Conservation (phyloP, 2,113 vertebrate genomes). For the Xerus inauris region DNA sequence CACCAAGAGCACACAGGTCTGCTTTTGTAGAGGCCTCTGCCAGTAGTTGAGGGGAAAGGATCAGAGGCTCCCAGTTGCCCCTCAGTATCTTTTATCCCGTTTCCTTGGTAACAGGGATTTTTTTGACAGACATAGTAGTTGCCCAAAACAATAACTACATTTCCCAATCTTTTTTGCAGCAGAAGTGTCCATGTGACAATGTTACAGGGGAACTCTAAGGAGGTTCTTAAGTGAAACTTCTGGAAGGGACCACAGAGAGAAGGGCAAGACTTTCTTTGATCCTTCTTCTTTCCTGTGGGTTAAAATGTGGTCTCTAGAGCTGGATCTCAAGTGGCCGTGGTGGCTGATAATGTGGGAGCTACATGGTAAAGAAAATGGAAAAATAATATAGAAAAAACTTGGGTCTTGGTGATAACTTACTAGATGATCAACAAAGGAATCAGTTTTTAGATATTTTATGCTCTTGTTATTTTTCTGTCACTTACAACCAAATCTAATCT, state of each 20-base stretch:
- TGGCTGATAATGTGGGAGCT: not conserved
- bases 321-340: not conserved
- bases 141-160: not conserved
- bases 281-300: not conserved
- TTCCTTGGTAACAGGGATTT: not conserved
- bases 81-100: not conserved
- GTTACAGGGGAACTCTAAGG: not conserved
- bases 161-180: not conserved
- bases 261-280: not conserved
- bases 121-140: not conserved
- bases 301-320: not conserved
- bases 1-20: not conserved
- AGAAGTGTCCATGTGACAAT: not conserved
- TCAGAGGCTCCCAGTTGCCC: not conserved
- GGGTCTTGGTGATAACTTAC: not conserved
- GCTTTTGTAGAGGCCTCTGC: not conserved
- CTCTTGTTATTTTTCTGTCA: not conserved
- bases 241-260: not conserved
- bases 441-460: not conserved
- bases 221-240: not conserved
- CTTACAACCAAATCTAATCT: not conserved
- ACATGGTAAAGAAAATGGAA: not conserved
- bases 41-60: not conserved
- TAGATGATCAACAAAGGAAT: not conserved
- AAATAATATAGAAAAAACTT: not conserved